These are phyloP conservation scores for Thaumetopoea pityocampa DNA, from an alignment of 1,140 invertebrate species.

Conservation along the genomic window DNA sequence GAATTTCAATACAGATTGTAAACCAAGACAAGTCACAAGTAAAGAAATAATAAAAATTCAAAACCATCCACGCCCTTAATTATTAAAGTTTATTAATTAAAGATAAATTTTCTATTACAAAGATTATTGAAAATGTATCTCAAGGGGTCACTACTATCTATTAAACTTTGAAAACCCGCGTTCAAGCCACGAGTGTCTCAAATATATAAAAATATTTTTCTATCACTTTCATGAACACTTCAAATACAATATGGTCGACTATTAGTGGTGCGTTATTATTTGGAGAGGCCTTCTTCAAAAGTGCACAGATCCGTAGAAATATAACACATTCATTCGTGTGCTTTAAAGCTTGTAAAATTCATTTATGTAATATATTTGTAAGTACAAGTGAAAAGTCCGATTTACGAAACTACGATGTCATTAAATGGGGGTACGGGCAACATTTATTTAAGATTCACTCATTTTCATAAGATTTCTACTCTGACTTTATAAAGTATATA, in stretches of 20 bases:
- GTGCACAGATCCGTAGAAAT: slow-evolving; percentile 17
- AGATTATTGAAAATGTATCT: slow-evolving; percentile 13
- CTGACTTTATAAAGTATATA: slow-evolving; percentile 43
- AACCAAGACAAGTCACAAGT: no score
- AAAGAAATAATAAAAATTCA: no score
- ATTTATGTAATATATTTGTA: slow-evolving; percentile 6
- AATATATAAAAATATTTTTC: slow-evolving; percentile 71
- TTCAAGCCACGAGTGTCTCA: slow-evolving; percentile 29
- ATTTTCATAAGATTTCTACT: slow-evolving; percentile 52
- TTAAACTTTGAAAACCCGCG: slow-evolving; percentile 28
- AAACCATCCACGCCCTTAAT: no score
- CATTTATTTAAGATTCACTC: slow-evolving; percentile 11
- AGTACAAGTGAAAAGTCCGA: no score
- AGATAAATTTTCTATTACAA: slow-evolving; percentile 9
- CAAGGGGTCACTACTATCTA: slow-evolving; percentile 15
- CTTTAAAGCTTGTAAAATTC: slow-evolving; percentile 16
- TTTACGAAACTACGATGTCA: no score
- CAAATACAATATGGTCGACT: slow-evolving; percentile 54
- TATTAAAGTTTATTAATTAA: no score
- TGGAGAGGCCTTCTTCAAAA: slow-evolving; percentile 9
- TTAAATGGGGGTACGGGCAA: slow-evolving; percentile 1
- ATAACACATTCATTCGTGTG: slow-evolving; percentile 27
- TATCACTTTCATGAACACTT: slow-evolving; percentile 72
- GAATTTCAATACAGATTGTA: no score
- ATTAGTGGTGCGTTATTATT: slow-evolving; percentile 27